Evolutionary conservation across 1,140 invertebrate species (phyloP), one percentile per base, ranked within the genome.

Genomic region (Pantala flavescens): DNA sequence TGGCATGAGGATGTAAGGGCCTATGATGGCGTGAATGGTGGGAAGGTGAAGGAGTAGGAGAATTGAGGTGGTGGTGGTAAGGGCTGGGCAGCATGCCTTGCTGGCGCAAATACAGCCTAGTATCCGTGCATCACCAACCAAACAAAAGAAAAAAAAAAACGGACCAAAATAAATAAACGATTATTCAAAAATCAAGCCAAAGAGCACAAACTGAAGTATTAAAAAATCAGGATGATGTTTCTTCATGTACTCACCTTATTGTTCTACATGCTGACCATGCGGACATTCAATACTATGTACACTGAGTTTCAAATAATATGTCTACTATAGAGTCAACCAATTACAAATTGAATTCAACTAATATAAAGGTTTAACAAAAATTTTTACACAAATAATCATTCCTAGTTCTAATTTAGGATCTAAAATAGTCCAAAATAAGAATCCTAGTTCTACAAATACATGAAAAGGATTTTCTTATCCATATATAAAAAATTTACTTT

Each of bases 101-200:
- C 75, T 76, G 73, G 71, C 78, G 76, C 75, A 78, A 78, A 72
- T 76, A 81, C 74, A 80, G 72, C 76, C 78, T 78, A 79, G 73
- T 80, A 78, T 70, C 70, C 78, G 76, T 73, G 77, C 73, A 76
- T 74, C 76, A 77, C 70, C 78, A 76, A 76, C 76, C 78, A 78
- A 79, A 75, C 71, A 78, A 80, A 79, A 77, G 70, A 77, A 78
- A 71, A 77, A 76, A 77, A 75, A 73, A 49, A 78, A 49, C 77
- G 79, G 76, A 77, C 76, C 76, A 73, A 74, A 63, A 63, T 63
- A 63, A 63, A 63, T 63, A 63, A 63, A 74, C 76, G 70, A 76
- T 71, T 70, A 79, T 3, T 55, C 21, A 76, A 73, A 49, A 63
- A 63, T 63, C 49, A 63, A 63, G n/a, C 16, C 49, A 63, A 63